Conservation (phyloP, 2,888 invertebrate species). For the Brassicogethes aeneus region DNA sequence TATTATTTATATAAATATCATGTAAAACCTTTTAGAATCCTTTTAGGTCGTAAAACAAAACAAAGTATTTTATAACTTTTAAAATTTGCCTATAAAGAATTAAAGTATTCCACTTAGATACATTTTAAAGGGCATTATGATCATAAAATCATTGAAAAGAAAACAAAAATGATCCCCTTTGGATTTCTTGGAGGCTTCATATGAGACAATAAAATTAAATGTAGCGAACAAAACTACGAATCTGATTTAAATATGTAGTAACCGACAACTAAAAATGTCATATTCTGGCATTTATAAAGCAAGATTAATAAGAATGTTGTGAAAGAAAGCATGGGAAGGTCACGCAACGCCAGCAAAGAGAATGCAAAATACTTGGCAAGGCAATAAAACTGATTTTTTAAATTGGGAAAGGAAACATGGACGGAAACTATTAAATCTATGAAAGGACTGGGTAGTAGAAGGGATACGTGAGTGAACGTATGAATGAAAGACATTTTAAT, state of each 20-base stretch:
- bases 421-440: conserved; percentile 2
- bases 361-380: conserved; percentile 3
- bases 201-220: neutral
- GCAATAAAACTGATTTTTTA: conserved; percentile 2
- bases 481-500: conserved; percentile 1
- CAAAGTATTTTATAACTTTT: no score
- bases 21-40: no score
- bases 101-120: neutral
- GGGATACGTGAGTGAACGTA: conserved; percentile 1
- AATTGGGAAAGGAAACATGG: conserved; percentile 1
- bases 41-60: no score
- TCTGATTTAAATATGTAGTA: neutral
- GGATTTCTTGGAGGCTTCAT: neutral
- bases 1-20: no score
- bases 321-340: conserved; percentile 3
- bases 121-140: neutral
- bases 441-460: neutral
- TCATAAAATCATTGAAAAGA: neutral
- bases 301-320: conserved; percentile 1
- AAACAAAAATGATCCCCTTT: neutral
- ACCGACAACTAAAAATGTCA: neutral
- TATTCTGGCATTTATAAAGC: neutral
- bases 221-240: neutral
- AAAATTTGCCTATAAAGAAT: no score
- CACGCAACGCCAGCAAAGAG: neutral